These are phyloP conservation scores for Riparia riparia DNA, from an alignment of 2,113 vertebrate genomes.

Conservation along the genomic window DNA sequence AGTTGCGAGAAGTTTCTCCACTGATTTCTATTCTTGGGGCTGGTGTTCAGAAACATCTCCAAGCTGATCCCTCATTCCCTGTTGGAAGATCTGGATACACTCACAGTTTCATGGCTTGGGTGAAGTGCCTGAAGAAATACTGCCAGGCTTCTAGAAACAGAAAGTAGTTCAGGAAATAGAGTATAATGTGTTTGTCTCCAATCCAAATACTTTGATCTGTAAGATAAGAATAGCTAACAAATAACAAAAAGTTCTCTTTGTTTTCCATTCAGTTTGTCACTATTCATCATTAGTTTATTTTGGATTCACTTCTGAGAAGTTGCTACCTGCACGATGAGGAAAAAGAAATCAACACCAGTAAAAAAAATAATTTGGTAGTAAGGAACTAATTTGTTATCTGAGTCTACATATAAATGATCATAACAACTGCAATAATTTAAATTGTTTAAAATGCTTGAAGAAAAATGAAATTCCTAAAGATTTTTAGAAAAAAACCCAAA, in stretches of 20 bases:
- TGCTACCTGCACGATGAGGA: background rate
- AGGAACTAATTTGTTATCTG: background rate
- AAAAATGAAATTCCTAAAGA: background rate
- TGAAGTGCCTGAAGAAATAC: background rate
- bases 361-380: background rate
- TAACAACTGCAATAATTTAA: background rate
- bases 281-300: background rate
- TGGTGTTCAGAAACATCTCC: background rate
- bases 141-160: background rate
- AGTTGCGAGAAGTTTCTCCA: background rate
- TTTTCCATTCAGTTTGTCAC: background rate
- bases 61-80: background rate
- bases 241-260: background rate
- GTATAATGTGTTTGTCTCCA: background rate
- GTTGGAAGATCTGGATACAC: background rate
- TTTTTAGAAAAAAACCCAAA: background rate
- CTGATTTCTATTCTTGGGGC: background rate
- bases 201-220: conserved; percentile 25
- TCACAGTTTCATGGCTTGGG: background rate
- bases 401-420: background rate
- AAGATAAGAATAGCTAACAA: background rate
- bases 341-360: background rate
- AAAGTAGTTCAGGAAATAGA: background rate
- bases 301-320: conserved; percentile 38
- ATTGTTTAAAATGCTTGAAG: background rate